Percentiles rank a stretch among this genome's conserved stretches.
Evolutionary conservation across 2,797 vertebrate species (phyloP).

Genomic region (Heliangelus exortis): DNA sequence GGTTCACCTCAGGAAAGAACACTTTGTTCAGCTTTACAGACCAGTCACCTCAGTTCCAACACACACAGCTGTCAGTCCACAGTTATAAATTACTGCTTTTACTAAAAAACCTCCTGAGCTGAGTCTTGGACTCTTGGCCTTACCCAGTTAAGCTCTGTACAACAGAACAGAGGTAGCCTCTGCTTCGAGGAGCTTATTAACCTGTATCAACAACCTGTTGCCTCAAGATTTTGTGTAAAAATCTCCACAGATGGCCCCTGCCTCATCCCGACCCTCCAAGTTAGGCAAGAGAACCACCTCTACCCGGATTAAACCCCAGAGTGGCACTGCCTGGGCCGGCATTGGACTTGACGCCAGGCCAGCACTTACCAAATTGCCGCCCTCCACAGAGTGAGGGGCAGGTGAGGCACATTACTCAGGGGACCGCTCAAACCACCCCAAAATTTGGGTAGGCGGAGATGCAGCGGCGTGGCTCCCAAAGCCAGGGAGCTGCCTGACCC

Average conservation of each 20-base stretch:
- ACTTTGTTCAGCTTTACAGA: not conserved
- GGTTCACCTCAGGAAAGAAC: not conserved
- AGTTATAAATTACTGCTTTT: not conserved
- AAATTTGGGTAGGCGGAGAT: not conserved
- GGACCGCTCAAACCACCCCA: not conserved
- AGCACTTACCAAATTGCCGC: not conserved
- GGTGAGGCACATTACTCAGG: not conserved
- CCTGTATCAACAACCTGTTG: not conserved
- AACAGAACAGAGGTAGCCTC: not conserved
- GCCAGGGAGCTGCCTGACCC: not conserved
- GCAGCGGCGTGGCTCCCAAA: fast-evolving
- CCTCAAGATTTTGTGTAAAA: not conserved
- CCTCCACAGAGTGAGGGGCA: not conserved
- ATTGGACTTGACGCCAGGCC: not conserved
- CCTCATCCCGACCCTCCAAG: not conserved
- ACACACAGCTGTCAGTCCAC: too few species aligned
- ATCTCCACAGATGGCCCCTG: not conserved
- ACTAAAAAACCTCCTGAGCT: not conserved
- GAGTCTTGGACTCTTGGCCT: not conserved
- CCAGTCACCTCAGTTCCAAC: not conserved
- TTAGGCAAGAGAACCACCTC: not conserved
- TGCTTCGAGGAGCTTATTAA: not conserved
- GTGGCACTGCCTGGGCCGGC: not conserved
- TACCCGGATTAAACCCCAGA: not conserved
- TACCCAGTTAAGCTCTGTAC: not conserved